Conservation (phyloP, 2,797 vertebrate species). For the Amniataba percoides region DNA sequence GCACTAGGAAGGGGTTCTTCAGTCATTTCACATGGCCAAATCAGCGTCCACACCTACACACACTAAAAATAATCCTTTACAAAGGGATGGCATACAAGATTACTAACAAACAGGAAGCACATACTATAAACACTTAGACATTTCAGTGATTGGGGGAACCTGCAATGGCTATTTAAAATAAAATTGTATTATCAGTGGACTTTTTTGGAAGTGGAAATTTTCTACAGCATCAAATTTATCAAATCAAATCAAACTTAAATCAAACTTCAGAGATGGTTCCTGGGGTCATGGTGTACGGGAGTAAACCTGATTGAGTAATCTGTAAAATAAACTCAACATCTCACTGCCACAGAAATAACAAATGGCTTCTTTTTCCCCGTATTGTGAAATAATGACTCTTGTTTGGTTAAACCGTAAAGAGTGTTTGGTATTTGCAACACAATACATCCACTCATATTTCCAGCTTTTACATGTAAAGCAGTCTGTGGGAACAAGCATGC, state of each 20-base stretch:
- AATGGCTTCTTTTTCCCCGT: too few species aligned
- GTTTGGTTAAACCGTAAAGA: not conserved
- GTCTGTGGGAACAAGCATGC: not conserved
- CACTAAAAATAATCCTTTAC: constrained; percentile 66
- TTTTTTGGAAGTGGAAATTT: not conserved
- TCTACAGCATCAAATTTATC: not conserved
- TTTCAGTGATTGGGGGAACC: constrained; percentile 23
- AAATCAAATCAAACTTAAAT: too few species aligned
- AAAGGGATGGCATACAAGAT: constrained; percentile 40
- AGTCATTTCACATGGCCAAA: constrained; percentile 51
- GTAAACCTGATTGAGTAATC: constrained; percentile 24
- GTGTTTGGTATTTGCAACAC: not conserved
- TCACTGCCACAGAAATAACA: not conserved
- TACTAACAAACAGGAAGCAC: constrained; percentile 70
- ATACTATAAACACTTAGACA: constrained; percentile 27
- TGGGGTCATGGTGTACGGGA: not conserved
- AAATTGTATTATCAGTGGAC: not conserved
- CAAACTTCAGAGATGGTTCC: too few species aligned
- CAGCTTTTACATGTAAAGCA: not conserved
- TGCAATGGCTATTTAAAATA: not conserved
- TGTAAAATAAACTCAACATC: constrained; percentile 13
- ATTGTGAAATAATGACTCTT: not conserved
- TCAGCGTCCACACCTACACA: constrained; percentile 35
- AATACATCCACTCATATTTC: too few species aligned
- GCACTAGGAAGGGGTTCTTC: constrained; percentile 64